Base-by-base conservation (phyloP, 2,113 vertebrate species). In the Vulpes lagopus region DNA sequence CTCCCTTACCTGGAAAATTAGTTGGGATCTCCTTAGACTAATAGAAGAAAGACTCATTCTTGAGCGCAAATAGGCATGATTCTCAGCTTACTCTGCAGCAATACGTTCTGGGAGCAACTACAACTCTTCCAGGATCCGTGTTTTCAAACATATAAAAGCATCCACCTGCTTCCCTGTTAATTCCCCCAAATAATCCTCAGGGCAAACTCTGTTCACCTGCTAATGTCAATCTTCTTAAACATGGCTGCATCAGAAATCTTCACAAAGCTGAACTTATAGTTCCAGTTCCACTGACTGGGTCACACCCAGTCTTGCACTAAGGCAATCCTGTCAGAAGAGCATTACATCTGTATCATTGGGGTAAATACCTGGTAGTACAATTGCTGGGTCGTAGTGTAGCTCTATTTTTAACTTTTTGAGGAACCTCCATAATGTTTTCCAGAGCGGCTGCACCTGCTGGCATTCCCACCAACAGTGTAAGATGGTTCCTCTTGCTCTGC, bases 1-100 rank as follows among this genome's bases (percentile, higher is more conserved):
- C 4, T 23, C 38, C 20, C 57, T 87, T 95, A 95, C 92, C 94
- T 91, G 80, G 32, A 65, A 93, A 90, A 49, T 27, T 35, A 93
- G 49, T 10, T 38, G 17, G 14, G 76, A n/a, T 49, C 8, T 65
- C 38, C 30, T 57, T 57, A 82, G 16, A 30, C 27, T 51, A 51
- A 51, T 0, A 32, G 49, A 27, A 84, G 19, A 30, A 78, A 55
- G 60, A 30, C 2, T 20, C n/a, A 69, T 78, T 82, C 53, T 57
- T 12, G 19, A 84, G 25, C 6, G 14, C 76, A 59, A 8, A 27
- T 38, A 27, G 30, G 83, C 23, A 8, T 2, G 14, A 2, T n/a
- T 60, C 22, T 20, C 6, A 3, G 9, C 7, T 55, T 27, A 25
- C 15, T 55, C 8, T 22, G 35, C 2, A 74, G 55, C 17, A 78